Conservation (phyloP, 2,113 vertebrate genomes). For the Romanogobio albipinnatus region DNA sequence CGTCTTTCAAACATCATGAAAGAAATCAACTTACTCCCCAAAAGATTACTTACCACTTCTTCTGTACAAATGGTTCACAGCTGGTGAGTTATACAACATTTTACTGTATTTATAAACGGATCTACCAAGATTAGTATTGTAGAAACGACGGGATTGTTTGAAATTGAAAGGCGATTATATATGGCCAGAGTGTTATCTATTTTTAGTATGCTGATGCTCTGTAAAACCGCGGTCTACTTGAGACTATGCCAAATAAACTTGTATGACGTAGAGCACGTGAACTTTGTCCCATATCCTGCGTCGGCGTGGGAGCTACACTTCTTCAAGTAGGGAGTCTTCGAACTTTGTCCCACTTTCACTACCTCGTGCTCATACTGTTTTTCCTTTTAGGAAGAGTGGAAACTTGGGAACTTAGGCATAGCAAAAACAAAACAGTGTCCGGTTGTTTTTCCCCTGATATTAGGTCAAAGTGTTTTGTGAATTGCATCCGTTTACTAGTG, state of each 20-base stretch:
- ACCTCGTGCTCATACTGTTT: not conserved
- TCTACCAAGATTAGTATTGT: no score
- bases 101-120: not conserved
- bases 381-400: not conserved
- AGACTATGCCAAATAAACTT: conserved; percentile 11
- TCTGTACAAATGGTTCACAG: conserved; percentile 91
- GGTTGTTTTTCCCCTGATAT: not conserved
- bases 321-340: conserved; percentile 38
- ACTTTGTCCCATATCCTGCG: conserved; percentile 55
- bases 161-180: not conserved
- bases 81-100: conserved; percentile 77
- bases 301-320: not conserved
- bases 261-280: conserved; percentile 27
- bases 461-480: not conserved
- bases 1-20: conserved; percentile 97
- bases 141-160: not conserved
- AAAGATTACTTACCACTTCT: conserved; percentile 84
- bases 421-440: conserved; percentile 14
- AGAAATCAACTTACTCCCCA: conserved; percentile 91
- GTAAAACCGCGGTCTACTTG: conserved; percentile 20
- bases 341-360: conserved; percentile 69
- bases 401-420: not conserved
- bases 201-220: not conserved
- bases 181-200: conserved; percentile 4
- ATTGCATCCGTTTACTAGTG: not conserved